Base-by-base conservation (phyloP, 2,113 vertebrate genomes). In the Spheniscus mendiculus region DNA sequence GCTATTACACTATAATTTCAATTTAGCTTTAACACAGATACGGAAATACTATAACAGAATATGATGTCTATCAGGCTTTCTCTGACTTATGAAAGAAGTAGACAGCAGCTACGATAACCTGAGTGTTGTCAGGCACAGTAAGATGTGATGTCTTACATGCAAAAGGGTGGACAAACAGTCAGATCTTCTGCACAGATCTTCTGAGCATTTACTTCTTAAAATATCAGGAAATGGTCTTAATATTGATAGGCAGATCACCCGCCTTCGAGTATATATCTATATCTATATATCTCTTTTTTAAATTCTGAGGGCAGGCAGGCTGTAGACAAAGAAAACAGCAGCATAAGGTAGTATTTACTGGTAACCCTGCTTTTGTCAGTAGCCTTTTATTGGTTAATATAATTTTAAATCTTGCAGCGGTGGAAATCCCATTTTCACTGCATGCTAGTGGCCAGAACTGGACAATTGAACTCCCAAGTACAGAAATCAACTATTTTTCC, bases 371-470 rank as follows among this genome's bases (percentile, higher is more conserved):
- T 78, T 83, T 76, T 92, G 61, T 78, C 70, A 76, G 88, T 47
- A 92, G 74, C 3, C 16, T 94, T 87, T 94, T 85, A 87, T 55
- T 83, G 44, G 78, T 85, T 79, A 89, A 87, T 90, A 47, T 36
- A 84, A 89, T 87, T 89, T 95, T 66, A 89, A 82, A 89, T 38
- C n/a, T 56, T 13, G 20, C 15, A 74, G 81, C 69, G 84, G 42
- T 42, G 56, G 67, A 94, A 97, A 95, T 91, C 27, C 3, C 71
- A 89, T 91, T 70, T 91, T 87, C 50, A 78, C 27, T 74, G 45
- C 87, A 70, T 58, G 32, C 42, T 91, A 50, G 45, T 62, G 38
- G 59, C 45, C 55, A 78, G 59, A 84, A 89, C 22, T 42, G 30
- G 77, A 70, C 59, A 82, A 89, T 0, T 83, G 58, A 93, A 89